These are phyloP conservation scores for Epizoanthus rinbou DNA, from an alignment of 92 coral and sea anemone genomes.

Conservation along the genomic window DNA sequence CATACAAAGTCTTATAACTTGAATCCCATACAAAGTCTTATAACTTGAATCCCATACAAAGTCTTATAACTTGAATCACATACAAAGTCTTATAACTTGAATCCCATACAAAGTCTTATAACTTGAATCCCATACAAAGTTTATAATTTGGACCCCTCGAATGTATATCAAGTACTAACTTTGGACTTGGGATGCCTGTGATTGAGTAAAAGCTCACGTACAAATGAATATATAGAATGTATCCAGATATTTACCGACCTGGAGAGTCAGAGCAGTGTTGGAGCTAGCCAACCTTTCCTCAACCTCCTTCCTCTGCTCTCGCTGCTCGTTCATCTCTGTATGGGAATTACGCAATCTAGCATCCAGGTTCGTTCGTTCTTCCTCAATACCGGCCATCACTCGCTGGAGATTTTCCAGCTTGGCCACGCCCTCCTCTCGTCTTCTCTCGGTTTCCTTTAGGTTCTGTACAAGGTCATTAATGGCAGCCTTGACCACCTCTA, in stretches of 20 bases:
- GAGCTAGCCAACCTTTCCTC: conserved; percentile 70
- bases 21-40: too few relatives aligned
- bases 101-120: too few relatives aligned
- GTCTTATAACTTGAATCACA: too few relatives aligned
- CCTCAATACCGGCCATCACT: conserved; percentile 63
- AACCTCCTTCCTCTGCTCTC: conserved; percentile 69
- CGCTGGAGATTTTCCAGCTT: conserved; percentile 73
- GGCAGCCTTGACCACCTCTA: conserved; percentile 71
- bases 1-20: too few relatives aligned
- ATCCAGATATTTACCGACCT: conserved; percentile 49
- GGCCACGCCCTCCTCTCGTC: conserved; percentile 62
- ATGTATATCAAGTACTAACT: too few relatives aligned
- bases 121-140: too few relatives aligned
- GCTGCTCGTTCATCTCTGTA: conserved; percentile 63
- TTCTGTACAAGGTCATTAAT: conserved; percentile 69
- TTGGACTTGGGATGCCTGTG: too few relatives aligned
- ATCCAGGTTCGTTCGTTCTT: conserved; percentile 66
- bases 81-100: too few relatives aligned
- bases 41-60: too few relatives aligned
- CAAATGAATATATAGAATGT: too few relatives aligned
- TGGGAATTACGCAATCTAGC: conserved; percentile 64
- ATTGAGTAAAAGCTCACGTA: too few relatives aligned
- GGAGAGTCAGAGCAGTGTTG: conserved; percentile 68
- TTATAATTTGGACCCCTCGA: too few relatives aligned
- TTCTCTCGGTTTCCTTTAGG: conserved; percentile 72